Percentiles rank a stretch among this genome's conserved stretches.
phyloP scores from a whole-genome alignment of 2,113 vertebrate species.

The Thryonomys swinderianus region DNA sequence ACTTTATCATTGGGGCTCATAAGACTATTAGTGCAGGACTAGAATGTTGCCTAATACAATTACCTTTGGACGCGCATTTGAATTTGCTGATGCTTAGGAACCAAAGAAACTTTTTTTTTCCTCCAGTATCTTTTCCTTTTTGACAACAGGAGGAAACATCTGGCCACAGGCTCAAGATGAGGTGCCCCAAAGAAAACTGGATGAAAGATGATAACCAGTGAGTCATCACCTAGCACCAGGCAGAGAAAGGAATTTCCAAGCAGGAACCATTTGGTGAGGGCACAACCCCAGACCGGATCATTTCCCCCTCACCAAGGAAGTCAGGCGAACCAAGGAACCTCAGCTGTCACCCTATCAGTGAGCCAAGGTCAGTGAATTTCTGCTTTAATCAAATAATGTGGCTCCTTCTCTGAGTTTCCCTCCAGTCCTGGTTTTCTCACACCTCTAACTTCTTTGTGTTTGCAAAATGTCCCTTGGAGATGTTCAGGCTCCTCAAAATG shows the following conservation, averaged over 20 bases:
- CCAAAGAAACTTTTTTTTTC: constrained; percentile 30
- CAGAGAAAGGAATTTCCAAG: background rate
- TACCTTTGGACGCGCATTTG: constrained; percentile 53
- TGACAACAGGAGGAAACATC: background rate
- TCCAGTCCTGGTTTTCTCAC: background rate
- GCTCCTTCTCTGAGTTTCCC: background rate
- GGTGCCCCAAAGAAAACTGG: background rate
- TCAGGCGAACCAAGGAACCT: fast-evolving
- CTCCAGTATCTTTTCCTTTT: background rate
- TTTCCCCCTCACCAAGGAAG: too few species aligned
- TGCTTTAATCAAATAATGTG: background rate
- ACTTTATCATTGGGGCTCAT: constrained; percentile 69
- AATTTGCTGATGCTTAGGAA: constrained; percentile 63
- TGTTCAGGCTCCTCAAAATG: background rate
- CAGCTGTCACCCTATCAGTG: background rate
- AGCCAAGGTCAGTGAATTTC: background rate
- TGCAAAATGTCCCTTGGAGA: background rate
- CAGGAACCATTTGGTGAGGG: background rate
- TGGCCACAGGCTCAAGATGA: background rate
- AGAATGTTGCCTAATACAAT: constrained; percentile 63
- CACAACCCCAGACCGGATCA: background rate
- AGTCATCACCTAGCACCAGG: background rate
- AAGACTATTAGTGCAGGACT: constrained; percentile 29
- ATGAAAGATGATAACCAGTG: background rate
- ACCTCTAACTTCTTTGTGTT: background rate